These are phyloP conservation scores for Mesembrinibis cayennensis DNA, from an alignment of 2,113 vertebrate genomes.

Conservation along the genomic window DNA sequence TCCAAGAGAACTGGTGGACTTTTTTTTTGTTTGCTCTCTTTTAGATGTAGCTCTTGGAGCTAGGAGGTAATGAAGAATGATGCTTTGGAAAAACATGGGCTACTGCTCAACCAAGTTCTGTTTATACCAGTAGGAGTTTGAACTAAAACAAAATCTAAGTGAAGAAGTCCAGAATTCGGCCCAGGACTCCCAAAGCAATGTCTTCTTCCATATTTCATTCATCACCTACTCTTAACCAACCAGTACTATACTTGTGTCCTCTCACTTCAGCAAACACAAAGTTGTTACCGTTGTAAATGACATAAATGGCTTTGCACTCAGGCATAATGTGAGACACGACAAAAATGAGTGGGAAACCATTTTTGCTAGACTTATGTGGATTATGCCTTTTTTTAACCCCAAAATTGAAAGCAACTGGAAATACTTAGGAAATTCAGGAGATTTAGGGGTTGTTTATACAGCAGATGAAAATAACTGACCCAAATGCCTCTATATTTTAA, in stretches of 20 bases:
- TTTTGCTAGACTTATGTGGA: background rate
- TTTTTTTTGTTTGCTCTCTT: background rate
- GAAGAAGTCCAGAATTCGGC: background rate
- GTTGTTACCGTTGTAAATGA: background rate
- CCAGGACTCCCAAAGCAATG: background rate
- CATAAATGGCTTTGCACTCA: background rate
- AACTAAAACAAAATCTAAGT: background rate
- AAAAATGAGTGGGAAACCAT: background rate
- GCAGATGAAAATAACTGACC: conserved; percentile 51
- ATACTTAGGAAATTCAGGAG: conserved; percentile 37
- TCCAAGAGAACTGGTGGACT: background rate
- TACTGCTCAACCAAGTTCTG: background rate
- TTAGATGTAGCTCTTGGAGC: background rate
- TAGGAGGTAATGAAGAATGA: background rate
- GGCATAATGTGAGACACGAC: background rate
- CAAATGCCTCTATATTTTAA: conserved; percentile 32
- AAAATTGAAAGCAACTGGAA: conserved; percentile 45
- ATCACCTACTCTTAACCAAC: background rate
- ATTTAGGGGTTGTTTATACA: conserved; percentile 39
- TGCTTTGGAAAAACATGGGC: background rate
- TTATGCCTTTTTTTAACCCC: background rate
- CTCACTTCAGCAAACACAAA: background rate
- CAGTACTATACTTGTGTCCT: background rate
- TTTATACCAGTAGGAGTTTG: background rate
- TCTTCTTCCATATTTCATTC: background rate